These are phyloP conservation scores for Octodonta nipae DNA, from an alignment of 2,888 invertebrate genomes.

Conservation along the genomic window DNA sequence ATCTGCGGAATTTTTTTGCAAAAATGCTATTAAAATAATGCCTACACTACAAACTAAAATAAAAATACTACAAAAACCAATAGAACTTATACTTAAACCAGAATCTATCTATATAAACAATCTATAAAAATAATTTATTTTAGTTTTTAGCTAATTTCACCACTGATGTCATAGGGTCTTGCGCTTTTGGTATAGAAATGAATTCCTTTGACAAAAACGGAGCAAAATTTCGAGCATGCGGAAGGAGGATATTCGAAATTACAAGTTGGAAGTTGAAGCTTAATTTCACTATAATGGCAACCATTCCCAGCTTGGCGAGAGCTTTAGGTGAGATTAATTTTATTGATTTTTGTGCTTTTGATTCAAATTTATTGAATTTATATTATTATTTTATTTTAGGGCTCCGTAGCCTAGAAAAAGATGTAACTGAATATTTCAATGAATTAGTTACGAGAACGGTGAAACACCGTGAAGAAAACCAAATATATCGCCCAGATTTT, in stretches of 20 bases:
- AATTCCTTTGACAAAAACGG: constrained; percentile 1
- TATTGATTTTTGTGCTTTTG: too few relatives aligned
- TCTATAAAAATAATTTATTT: background rate
- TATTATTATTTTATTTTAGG: too few relatives aligned
- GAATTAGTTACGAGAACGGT: constrained; percentile 9
- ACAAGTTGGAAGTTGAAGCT: background rate
- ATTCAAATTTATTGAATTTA: too few relatives aligned
- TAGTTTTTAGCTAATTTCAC: background rate
- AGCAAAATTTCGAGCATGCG: background rate
- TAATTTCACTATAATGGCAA: background rate
- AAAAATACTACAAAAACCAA: too few relatives aligned
- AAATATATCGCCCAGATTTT: constrained; percentile 15
- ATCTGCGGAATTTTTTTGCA: too few relatives aligned
- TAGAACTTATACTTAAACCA: too few relatives aligned
- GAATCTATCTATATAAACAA: too few relatives aligned
- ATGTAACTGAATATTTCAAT: constrained; percentile 3
- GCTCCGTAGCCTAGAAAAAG: too few relatives aligned
- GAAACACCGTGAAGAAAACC: constrained; percentile 13
- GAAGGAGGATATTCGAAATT: background rate
- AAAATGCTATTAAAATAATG: too few relatives aligned
- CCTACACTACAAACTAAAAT: too few relatives aligned
- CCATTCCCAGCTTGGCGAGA: background rate
- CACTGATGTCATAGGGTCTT: background rate
- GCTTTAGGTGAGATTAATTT: background rate
- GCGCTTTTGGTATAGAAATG: constrained; percentile 3